phyloP scores from a whole-genome alignment of 2,888 invertebrate genomes.

The Heliconius erato region DNA sequence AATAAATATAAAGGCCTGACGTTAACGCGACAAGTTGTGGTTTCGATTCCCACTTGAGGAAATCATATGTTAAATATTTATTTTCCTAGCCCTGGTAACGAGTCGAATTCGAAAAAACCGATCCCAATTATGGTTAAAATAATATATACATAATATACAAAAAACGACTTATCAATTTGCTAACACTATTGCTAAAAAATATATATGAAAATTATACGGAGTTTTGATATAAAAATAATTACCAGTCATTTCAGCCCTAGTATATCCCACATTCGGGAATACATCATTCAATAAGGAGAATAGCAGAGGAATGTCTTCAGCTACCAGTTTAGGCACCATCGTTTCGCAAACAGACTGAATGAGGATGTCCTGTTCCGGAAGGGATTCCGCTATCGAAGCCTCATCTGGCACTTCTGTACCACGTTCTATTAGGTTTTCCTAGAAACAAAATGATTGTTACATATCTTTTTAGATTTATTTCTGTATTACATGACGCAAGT shows the following conservation, averaged over 20 bases:
- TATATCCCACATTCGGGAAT: constrained; percentile 99
- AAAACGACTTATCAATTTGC: background rate
- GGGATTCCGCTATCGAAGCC: constrained; percentile 96
- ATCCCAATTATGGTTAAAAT: too few species aligned
- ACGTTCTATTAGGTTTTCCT: constrained; percentile 91
- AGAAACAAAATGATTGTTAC: constrained; percentile 23
- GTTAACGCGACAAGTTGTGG: too few species aligned
- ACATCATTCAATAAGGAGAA: constrained; percentile 99
- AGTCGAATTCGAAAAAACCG: too few species aligned
- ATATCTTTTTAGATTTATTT: background rate
- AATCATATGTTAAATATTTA: too few species aligned
- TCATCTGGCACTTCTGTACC: constrained; percentile 95
- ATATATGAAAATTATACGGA: background rate
- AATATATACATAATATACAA: too few species aligned
- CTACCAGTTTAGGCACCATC: constrained; percentile 99
- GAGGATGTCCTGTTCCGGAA: constrained; percentile 99
- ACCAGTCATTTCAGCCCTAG: constrained; percentile 97
- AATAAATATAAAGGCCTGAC: background rate
- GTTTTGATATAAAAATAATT: constrained; percentile 28
- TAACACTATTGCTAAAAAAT: background rate
- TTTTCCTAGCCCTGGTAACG: too few species aligned
- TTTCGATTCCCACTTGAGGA: too few species aligned
- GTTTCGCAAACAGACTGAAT: constrained; percentile 99
- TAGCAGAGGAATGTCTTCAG: constrained; percentile 98
- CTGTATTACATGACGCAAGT: background rate